A percentile compares a stretch with the other conserved stretches of the same genome.
These are phyloP conservation scores for Torymus auratus DNA, from an alignment of 2,888 invertebrate genomes.

Conservation along the genomic window DNA sequence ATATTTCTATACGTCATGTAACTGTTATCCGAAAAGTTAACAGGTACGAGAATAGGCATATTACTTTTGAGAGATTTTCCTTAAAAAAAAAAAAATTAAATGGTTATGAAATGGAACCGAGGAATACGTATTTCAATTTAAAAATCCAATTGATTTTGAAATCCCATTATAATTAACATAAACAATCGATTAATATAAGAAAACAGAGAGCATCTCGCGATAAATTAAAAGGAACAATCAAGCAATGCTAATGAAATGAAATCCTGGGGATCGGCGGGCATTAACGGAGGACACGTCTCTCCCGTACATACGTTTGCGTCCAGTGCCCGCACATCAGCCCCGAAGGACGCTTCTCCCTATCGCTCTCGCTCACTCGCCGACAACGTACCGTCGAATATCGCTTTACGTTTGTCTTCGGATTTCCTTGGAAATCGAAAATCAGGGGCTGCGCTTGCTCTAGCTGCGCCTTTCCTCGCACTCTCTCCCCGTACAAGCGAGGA, in stretches of 20 bases:
- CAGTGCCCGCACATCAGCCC: background rate
- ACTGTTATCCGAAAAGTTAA: no score
- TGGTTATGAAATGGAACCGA: no score
- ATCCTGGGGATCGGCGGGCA: constrained; percentile 36
- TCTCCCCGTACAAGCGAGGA: constrained; percentile 40
- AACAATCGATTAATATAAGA: no score
- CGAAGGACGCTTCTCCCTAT: background rate
- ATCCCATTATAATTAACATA: no score
- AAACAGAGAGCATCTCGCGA: no score
- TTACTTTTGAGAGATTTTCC: no score
- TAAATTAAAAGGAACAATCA: constrained; percentile 2
- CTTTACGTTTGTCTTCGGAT: constrained; percentile 56
- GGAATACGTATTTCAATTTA: no score
- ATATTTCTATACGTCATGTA: no score
- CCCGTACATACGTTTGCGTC: constrained; percentile 26
- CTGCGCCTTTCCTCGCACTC: constrained; percentile 1
- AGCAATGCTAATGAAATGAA: constrained; percentile 47
- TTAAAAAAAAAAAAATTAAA: no score
- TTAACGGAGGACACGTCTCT: constrained; percentile 51
- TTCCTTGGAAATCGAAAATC: constrained; percentile 59
- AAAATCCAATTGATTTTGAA: no score
- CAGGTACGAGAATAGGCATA: no score
- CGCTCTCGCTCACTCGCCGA: background rate
- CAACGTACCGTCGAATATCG: constrained; percentile 52
- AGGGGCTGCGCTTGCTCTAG: constrained; percentile 5